Evolutionary conservation across 2,797 vertebrate genomes (phyloP), one percentile per base, ranked within the genome.

Genomic region (Brachyrhaphis roseni): DNA sequence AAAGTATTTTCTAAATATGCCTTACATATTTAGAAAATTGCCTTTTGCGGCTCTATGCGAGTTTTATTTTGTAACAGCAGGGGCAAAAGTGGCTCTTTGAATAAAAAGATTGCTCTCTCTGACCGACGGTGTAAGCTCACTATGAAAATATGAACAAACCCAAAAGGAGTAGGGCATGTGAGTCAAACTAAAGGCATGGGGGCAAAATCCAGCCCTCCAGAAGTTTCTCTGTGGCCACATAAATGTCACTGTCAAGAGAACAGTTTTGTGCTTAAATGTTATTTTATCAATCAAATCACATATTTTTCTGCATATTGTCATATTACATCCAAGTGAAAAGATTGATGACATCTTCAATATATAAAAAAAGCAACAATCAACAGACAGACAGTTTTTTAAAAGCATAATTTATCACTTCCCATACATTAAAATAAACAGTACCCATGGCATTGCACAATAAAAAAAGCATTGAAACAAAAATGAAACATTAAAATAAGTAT

Each of bases 371-470:
- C 76, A 76, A 3, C 84, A 75, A 68, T 12, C 8, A 45, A 16
- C 45, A 81, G 81, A 86, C 76, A 13, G 45, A 88, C 79, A 78
- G 20, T 72, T 72, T 23, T 78, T 76, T 78, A 95, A 95, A 93
- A 91, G 85, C 81, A 84, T 85, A 55, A 47, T 94, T 94, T 94
- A 94, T 94, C 92, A 91, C 87, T 72, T 82, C 83, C 45, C 85
- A 91, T 88, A 90, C 86, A 82, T 79, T 79, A 87, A 89, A 89
- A 84, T 89, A 85, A 92, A 92, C 86, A 90, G 90, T 94, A 95
- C 90, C 92, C 90, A 92, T 94, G 89, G 93, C 92, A 95, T 90
- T 94, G 92, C 94, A 96, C 94, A 78, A 94, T 95, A 96, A 92
- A 94, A 94, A 95, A 95, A 91, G 92, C 92, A 94, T 94, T 92